Base-by-base conservation (phyloP, 2,113 vertebrate species). In the Oceanodroma tethys region DNA sequence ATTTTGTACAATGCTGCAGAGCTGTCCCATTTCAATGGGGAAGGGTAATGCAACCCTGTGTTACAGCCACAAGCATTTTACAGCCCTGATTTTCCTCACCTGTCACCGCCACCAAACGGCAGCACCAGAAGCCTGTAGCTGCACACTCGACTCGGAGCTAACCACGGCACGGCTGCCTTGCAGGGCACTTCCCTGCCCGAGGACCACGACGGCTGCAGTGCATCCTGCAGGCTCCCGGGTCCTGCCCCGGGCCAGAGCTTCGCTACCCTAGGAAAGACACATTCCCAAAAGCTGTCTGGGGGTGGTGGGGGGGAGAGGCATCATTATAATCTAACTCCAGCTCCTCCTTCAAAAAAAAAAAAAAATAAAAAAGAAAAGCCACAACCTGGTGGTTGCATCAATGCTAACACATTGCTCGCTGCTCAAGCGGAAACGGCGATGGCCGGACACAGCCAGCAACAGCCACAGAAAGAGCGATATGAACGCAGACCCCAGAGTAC, bases 381-480 rank as follows among this genome's bases (percentile, higher is more conserved):
- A 85, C 78, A 87, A 87, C 65, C 65, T 0, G 0, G 4, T 76
- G 95, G 97, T 66, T 97, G 97, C 94, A 94, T 84, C 81, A 45
- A 45, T 2, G 50, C 71, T 75, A 91, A 66, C 78, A 50, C 75
- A 94, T 38, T 40, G 47, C 92, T 95, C 40, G 71, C n/a, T 25
- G 89, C 92, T 91, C 97, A 94, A 92, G 97, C 47, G 3, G 81
- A 81, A 67, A 62, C 6, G 3, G 52, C 62, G 45, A 94, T 1
- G 4, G 87, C 76, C 11, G 30, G 71, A 66, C 36, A 19, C 81
- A 75, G 90, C 96, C 97, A 76, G 90, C 60, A 63, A 96, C 86
- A 96, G 74, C 96, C 94, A 93, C 38, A 29, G 94, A 79, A 90
- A 80, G 79, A 97, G 92, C 48, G 36, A 91, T 86, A 90, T 30